phyloP scores from a whole-genome alignment of 2,888 invertebrate genomes.

The Dryadula phaetusa region DNA sequence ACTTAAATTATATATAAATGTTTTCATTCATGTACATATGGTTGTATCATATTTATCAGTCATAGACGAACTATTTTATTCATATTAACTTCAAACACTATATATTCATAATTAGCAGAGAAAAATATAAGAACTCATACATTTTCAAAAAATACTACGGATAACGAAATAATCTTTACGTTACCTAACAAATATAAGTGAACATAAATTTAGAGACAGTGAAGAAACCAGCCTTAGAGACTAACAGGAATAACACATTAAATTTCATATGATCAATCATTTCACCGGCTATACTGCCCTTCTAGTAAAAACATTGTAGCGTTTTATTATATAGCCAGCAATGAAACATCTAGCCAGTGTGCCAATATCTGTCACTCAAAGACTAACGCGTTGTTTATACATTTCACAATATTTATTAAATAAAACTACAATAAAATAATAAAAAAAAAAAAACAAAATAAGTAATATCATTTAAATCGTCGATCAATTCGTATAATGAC shows the following conservation, averaged over 20 bases:
- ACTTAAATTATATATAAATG: background rate
- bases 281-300: conserved; percentile 1
- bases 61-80: no score
- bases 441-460: background rate
- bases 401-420: background rate
- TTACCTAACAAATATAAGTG: background rate
- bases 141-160: no score
- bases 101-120: background rate
- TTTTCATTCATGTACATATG: background rate
- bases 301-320: conserved; percentile 7
- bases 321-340: background rate
- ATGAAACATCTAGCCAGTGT: background rate
- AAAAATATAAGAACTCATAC: background rate
- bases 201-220: background rate
- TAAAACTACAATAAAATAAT: background rate
- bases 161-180: no score
- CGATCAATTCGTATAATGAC: conserved; percentile 6
- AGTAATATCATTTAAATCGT: background rate
- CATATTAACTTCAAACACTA: no score
- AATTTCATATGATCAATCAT: background rate
- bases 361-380: conserved; percentile 6
- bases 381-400: conserved; percentile 1
- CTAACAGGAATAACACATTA: background rate
- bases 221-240: background rate
- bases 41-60: background rate